Base-by-base conservation (phyloP, 2,797 vertebrate genomes). In the Hydrolagus colliei region DNA sequence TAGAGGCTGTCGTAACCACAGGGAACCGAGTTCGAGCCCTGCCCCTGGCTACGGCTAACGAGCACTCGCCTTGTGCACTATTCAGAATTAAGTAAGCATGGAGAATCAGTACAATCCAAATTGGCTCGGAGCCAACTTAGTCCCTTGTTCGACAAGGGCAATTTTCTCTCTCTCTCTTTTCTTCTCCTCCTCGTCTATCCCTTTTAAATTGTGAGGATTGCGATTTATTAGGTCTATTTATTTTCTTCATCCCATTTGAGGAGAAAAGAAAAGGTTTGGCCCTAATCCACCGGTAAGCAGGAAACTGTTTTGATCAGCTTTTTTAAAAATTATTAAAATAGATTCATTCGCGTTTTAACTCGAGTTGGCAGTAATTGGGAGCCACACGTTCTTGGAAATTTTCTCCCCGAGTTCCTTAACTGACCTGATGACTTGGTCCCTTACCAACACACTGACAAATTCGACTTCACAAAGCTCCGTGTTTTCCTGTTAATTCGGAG, bases 81-180 rank as follows among this genome's bases (percentile, higher is more conserved):
- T 92, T 92, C 91, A 92, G 88, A 90, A 88, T 88, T 93, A 93
- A 93, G 92, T 91, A 92, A 91, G 91, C 92, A 91, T 93, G 92
- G 92, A 92, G 91, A 91, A 91, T 89, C 89, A 90, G 91, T 89
- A 92, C 91, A 93, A 93, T 92, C 90, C 90, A 89, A 91, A 91
- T 89, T 88, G 89, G 90, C 91, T 91, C 88, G 90, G 91, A 91
- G 89, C 89, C 90, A 90, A 90, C 91, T 91, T 91, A 92, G 89
- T 90, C 88, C 88, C 92, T 92, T 93, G 91, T 92, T 91, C 90
- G 90, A 92, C 91, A 92, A 91, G 90, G 88, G 89, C 91, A 91
- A 8, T 75, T 59, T n/a, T 59, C n/a, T 61, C n/a, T 77, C 20
- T 77, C 20, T 61, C 61, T 52, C 41, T 52, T 52, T 87, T 88